Base-by-base conservation (phyloP, 2,113 vertebrate species). In the Atlantisia rogersi region DNA sequence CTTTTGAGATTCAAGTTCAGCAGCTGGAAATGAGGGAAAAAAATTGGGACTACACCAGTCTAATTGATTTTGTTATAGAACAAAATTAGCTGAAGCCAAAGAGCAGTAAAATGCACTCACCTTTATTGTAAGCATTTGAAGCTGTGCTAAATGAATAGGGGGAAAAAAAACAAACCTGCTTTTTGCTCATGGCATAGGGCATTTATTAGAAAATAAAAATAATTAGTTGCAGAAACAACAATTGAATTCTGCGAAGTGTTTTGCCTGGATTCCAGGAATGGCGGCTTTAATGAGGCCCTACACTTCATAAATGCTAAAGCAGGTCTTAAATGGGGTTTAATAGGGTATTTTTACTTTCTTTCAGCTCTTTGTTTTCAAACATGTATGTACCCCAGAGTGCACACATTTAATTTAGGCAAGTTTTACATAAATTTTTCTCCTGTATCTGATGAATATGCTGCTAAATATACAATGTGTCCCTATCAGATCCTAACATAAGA, bases 191-290 rank as follows among this genome's bases (percentile, higher is more conserved):
- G 71, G 85, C 42, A 96, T 96, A 98, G 92, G 94, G 92, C 71
- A 94, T 98, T 86, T 98, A 98, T 96, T 96, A 96, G 92, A 97
- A 98, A 98, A 98, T 97, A 98, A 97, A 98, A 98, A 97, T 98
- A 95, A 98, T 98, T 98, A 98, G 98, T 98, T 98, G 98, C 91
- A 97, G 98, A 97, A 98, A 97, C 98, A 98, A 98, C 97, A 97
- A 97, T 88, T 98, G 97, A 98, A 98, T 98, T 98, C 98, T 97
- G 97, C 96, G 86, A 92, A 97, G 97, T 97, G 96, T 97, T 98
- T 97, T 98, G 84, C 95, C 93, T 97, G 96, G 98, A 97, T 98
- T 99, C 94, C 98, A 97, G 85, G 98, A 98, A 98, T 97, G 97
- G 91, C 46, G 15, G 84, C 94, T 97, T 97, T 97, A 98, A 98